phyloP scores from a whole-genome alignment of 2,797 vertebrate species.

The Danio kyathit region DNA sequence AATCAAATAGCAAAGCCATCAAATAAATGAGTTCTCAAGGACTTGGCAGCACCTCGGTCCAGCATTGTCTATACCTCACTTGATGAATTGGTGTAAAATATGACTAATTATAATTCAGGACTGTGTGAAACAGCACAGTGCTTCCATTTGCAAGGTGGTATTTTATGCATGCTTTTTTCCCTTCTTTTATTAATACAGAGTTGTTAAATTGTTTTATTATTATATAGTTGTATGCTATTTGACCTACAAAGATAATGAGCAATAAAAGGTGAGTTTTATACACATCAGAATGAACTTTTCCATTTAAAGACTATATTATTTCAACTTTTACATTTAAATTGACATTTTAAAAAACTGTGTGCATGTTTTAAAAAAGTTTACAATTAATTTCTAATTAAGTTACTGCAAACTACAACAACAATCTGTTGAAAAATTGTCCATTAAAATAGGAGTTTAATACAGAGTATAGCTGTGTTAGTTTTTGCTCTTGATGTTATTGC shows the following conservation, averaged over 20 bases:
- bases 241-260: background rate
- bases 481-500: too few relatives aligned
- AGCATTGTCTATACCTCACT: conserved; percentile 26
- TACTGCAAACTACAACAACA: too few relatives aligned
- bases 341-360: too few relatives aligned
- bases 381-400: too few relatives aligned
- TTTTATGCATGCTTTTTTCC: background rate
- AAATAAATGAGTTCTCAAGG: conserved; percentile 52
- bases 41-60: conserved; percentile 43
- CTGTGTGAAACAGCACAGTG: background rate
- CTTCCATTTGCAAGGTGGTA: conserved; percentile 3
- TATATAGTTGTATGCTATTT: background rate
- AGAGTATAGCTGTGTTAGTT: too few relatives aligned
- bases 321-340: too few relatives aligned
- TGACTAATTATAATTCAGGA: conserved; percentile 20
- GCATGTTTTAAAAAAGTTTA: too few relatives aligned
- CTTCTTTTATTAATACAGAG: background rate
- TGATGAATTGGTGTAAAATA: conserved; percentile 45
- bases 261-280: background rate
- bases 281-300: too few relatives aligned
- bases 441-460: too few relatives aligned
- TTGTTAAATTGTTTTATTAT: conserved; percentile 2
- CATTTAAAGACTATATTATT: too few relatives aligned
- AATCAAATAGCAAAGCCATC: conserved; percentile 67
- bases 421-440: too few relatives aligned